Evolutionary conservation across 2,113 vertebrate species (phyloP).

Genomic region (Pelecanus crispus): DNA sequence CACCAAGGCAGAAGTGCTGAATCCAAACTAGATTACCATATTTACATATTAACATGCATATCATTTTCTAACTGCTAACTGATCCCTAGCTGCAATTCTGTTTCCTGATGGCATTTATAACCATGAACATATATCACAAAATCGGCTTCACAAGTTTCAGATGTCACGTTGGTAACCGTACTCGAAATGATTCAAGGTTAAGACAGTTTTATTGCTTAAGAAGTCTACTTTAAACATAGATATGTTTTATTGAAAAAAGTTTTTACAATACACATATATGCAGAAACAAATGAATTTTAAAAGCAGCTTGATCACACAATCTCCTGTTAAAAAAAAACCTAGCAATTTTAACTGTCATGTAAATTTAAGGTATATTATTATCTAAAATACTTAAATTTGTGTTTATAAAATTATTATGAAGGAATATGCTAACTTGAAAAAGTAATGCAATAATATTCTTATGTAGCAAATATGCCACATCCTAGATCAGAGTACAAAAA

Average conservation of each 20-base stretch:
- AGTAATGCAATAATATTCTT: not conserved
- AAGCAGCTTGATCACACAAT: not conserved
- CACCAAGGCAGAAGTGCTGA: not conserved
- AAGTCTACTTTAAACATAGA: not conserved
- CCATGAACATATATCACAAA: not conserved
- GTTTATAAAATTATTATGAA: not conserved
- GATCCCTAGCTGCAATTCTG: not conserved
- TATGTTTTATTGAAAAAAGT: not conserved
- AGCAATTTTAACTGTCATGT: not conserved
- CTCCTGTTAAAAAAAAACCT: not conserved
- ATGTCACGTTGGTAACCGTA: not conserved
- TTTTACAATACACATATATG: not conserved
- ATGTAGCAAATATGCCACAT: fast-evolving
- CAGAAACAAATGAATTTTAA: not conserved
- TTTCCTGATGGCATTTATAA: not conserved
- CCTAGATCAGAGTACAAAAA: not conserved
- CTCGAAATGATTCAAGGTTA: not conserved
- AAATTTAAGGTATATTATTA: not conserved
- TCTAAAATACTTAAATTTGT: not conserved
- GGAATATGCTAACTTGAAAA: not conserved
- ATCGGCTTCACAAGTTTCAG: not conserved
- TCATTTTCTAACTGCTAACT: not conserved
- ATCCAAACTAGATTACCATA: constrained; percentile 19
- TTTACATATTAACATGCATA: not conserved
- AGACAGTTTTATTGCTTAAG: not conserved